These are phyloP conservation scores for Drosophila seguyi DNA, from an alignment of 1,140 invertebrate species.

Conservation along the genomic window DNA sequence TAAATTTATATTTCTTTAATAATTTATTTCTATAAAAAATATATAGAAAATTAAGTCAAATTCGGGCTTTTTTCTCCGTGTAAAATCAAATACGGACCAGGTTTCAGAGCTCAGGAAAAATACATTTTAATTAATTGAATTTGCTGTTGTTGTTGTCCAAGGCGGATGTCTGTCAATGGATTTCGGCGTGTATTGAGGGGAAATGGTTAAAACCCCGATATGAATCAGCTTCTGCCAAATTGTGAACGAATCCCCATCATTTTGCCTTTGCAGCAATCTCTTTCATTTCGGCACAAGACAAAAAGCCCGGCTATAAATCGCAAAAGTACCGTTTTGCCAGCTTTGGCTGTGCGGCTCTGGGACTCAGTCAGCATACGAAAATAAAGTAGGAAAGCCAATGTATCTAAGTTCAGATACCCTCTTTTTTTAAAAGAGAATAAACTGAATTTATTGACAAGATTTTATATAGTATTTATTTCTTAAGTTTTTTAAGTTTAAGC, in stretches of 20 bases:
- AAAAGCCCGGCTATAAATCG: constrained; percentile 72
- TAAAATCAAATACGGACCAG: not conserved
- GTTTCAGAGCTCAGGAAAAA: constrained; percentile 39
- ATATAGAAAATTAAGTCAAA: not conserved
- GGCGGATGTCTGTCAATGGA: constrained; percentile 43
- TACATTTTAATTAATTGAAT: constrained; percentile 69
- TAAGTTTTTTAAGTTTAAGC: not conserved
- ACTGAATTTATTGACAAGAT: not conserved
- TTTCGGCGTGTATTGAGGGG: constrained; percentile 11
- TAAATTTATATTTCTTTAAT: not conserved
- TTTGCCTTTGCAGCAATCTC: constrained; percentile 13
- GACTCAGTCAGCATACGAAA: constrained; percentile 63
- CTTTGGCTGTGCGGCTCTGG: constrained; percentile 32
- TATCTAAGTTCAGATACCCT: constrained; percentile 14
- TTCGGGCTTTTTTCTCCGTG: not conserved
- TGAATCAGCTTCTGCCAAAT: constrained; percentile 75
- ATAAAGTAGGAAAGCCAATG: constrained; percentile 3
- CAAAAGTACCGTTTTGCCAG: constrained; percentile 75
- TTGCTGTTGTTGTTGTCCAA: constrained; percentile 29
- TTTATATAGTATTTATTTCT: not conserved
- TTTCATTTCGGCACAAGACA: constrained; percentile 33
- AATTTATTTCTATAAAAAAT: not conserved
- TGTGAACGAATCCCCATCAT: constrained; percentile 62
- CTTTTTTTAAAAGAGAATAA: not conserved
- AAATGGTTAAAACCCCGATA: constrained; percentile 63